Percentiles rank a stretch among this genome's conserved stretches.
phyloP scores from a whole-genome alignment of 2,113 vertebrate species.

The Trinectes maculatus region DNA sequence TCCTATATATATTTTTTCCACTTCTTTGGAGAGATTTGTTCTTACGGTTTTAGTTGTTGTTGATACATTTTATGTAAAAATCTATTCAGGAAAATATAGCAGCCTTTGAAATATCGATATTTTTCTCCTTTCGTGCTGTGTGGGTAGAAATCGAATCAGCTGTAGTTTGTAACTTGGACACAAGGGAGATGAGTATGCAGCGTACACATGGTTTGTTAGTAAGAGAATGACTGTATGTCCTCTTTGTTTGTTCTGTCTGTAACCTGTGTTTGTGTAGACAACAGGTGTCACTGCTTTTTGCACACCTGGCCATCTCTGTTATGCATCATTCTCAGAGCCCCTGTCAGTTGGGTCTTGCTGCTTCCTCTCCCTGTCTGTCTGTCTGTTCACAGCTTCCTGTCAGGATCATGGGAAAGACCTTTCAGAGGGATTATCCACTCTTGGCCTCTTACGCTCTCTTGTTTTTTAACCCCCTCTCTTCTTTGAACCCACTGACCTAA shows the following conservation, averaged over 20 bases:
- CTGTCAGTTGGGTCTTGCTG: conserved; percentile 22
- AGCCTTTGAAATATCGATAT: not conserved
- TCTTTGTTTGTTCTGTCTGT: conserved; percentile 24
- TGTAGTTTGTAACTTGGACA: not conserved
- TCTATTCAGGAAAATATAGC: not conserved
- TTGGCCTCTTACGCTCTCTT: conserved; percentile 1
- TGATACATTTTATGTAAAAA: not conserved
- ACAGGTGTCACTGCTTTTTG: too few relatives aligned
- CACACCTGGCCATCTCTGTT: too few relatives aligned
- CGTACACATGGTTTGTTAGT: conserved; percentile 25
- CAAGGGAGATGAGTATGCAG: conserved; percentile 2
- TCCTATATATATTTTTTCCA: not conserved
- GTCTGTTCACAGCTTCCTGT: conserved; percentile 56
- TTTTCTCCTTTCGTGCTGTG: not conserved
- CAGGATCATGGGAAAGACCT: conserved; percentile 62
- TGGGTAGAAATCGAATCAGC: conserved; percentile 14
- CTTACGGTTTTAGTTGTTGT: not conserved
- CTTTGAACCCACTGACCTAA: conserved; percentile 20
- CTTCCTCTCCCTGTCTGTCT: not conserved
- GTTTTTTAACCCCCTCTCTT: not conserved
- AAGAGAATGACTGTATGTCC: not conserved
- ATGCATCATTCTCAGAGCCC: too few relatives aligned
- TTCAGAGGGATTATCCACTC: conserved; percentile 16
- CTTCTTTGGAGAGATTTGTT: not conserved
- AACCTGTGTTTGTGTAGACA: conserved; percentile 4